These are phyloP conservation scores for Emys orbicularis DNA, from an alignment of 2,797 vertebrate species.

Conservation along the genomic window DNA sequence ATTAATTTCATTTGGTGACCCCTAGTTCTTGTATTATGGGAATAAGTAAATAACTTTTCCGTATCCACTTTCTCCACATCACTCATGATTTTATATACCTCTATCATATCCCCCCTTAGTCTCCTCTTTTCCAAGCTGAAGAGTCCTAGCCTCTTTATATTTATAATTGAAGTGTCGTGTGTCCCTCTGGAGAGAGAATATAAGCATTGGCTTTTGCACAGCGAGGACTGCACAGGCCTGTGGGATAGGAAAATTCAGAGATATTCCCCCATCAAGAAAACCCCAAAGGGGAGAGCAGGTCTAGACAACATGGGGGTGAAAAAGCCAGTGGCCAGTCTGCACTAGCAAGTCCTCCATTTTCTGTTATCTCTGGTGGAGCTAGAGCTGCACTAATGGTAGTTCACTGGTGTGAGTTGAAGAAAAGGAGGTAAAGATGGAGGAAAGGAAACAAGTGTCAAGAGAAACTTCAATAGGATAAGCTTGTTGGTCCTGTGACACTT, in stretches of 20 bases:
- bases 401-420: slow-evolving; percentile 1
- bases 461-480: neutral
- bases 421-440: neutral
- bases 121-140: too few species aligned
- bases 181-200: neutral
- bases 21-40: too few species aligned
- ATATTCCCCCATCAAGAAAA: neutral
- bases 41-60: too few species aligned
- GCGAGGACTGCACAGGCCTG: neutral
- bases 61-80: too few species aligned
- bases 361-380: neutral
- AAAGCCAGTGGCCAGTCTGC: neutral
- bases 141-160: too few species aligned
- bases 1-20: too few species aligned
- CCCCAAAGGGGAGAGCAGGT: neutral
- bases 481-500: fast-evolving
- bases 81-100: too few species aligned
- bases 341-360: neutral
- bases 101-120: too few species aligned
- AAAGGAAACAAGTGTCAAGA: neutral
- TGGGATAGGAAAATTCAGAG: neutral
- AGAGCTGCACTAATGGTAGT: neutral
- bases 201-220: neutral
- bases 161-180: too few species aligned
- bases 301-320: neutral